Evolutionary conservation across 1,140 invertebrate species (phyloP).

Genomic region (Pogonomyrmex californicus): DNA sequence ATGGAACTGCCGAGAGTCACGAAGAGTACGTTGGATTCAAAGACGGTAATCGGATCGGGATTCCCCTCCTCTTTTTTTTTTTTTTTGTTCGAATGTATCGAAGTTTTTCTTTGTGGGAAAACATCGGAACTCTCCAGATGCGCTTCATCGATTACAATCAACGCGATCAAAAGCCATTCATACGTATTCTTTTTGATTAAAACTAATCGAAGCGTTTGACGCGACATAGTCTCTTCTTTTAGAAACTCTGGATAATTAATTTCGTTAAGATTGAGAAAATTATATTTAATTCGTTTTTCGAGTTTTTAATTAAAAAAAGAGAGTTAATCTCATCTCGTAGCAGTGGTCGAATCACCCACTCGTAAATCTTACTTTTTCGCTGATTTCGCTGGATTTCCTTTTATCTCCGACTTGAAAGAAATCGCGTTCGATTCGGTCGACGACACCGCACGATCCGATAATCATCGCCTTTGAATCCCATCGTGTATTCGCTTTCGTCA

Average conservation of each 20-base stretch:
- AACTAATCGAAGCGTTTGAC: not conserved
- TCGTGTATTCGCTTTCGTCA: slow-evolving; percentile 24
- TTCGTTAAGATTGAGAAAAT: not conserved
- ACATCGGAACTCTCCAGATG: not conserved
- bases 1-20: slow-evolving; percentile 60
- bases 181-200: not conserved
- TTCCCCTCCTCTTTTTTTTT: not conserved
- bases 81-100: not conserved
- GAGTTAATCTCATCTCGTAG: not conserved
- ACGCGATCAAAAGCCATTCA: not conserved
- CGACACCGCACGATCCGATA: slow-evolving; percentile 23
- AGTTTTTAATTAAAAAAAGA: slow-evolving; percentile 1
- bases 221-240: not conserved
- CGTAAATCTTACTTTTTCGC: slow-evolving; percentile 9
- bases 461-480: slow-evolving; percentile 42
- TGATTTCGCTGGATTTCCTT: slow-evolving; percentile 16
- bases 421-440: slow-evolving; percentile 28
- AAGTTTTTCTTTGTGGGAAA: slow-evolving; percentile 20
- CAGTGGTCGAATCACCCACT: not conserved
- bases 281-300: not conserved
- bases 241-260: not conserved
- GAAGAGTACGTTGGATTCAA: slow-evolving; percentile 67
- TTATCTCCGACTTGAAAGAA: slow-evolving; percentile 24
- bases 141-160: not conserved
- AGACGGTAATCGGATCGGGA: slow-evolving; percentile 56